These are phyloP conservation scores for Apodemus sylvaticus DNA, from an alignment of 2,113 vertebrate genomes.

Conservation along the genomic window DNA sequence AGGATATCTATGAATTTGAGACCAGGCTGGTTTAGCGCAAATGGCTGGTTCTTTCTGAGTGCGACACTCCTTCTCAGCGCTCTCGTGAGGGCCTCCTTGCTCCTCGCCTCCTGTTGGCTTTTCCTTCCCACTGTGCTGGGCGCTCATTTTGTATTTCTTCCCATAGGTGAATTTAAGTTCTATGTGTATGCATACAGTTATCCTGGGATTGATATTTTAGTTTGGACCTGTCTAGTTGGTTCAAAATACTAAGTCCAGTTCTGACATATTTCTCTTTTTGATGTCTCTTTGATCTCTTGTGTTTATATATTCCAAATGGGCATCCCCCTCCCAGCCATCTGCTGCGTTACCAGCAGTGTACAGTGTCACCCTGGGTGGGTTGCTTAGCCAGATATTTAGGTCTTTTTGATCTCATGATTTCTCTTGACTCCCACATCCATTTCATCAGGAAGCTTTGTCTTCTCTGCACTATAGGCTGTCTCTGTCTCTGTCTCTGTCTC, in stretches of 20 bases:
- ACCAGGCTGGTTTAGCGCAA: not conserved
- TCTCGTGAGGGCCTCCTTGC: not conserved
- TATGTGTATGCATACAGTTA: not conserved
- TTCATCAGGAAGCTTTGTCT: constrained; percentile 1
- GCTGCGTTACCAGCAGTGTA: not conserved
- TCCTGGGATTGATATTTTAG: not conserved
- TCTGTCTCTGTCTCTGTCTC: not conserved
- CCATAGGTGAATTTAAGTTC: constrained; percentile 19
- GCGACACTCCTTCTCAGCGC: too few species aligned
- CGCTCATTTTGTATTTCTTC: constrained; percentile 2
- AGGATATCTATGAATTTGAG: not conserved
- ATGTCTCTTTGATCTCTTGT: not conserved
- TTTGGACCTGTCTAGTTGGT: constrained; percentile 44
- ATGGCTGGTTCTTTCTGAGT: too few species aligned
- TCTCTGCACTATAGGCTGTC: not conserved
- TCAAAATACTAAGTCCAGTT: not conserved
- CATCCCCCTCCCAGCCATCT: not conserved
- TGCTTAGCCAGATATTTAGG: not conserved
- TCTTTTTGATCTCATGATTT: not conserved
- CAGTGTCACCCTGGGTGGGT: not conserved
- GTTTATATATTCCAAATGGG: not conserved
- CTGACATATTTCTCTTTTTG: not conserved
- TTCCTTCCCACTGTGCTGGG: not conserved
- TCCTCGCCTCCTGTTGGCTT: not conserved
- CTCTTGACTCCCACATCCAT: not conserved